These are phyloP conservation scores for Sebastes taczanowskii DNA, from an alignment of 2,797 vertebrate species.

Conservation along the genomic window DNA sequence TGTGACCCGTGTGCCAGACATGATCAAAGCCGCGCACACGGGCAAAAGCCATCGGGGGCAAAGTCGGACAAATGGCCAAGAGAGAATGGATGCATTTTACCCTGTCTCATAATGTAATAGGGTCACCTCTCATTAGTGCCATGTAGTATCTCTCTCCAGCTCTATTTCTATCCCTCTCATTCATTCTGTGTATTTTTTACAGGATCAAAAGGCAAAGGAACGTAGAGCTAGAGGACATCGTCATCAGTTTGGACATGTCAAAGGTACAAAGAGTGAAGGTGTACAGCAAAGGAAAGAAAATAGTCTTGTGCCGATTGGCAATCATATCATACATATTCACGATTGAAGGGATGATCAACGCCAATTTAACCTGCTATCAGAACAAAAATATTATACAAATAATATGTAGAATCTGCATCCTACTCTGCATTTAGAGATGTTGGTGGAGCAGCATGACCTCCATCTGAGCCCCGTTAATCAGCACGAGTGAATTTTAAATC, in stretches of 20 bases:
- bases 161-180: neutral
- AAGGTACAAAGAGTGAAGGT: neutral
- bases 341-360: no score
- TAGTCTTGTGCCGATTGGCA: no score
- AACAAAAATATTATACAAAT: no score
- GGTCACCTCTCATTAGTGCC: conserved; percentile 14
- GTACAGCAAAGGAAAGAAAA: neutral
- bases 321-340: no score
- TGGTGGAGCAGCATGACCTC: no score
- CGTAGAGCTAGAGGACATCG: neutral
- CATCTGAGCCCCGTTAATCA: no score
- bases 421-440: no score
- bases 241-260: neutral
- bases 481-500: no score
- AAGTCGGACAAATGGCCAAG: conserved; percentile 17
- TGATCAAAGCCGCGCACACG: conserved; percentile 2
- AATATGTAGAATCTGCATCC: no score
- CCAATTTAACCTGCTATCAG: no score
- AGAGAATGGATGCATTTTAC: conserved; percentile 13
- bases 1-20: conserved; percentile 33
- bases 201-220: neutral
- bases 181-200: neutral
- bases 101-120: neutral
- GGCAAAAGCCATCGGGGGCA: neutral
- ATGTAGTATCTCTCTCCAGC: neutral